Conservation (phyloP, 2,113 vertebrate genomes). For the Pteruthius melanotis region DNA sequence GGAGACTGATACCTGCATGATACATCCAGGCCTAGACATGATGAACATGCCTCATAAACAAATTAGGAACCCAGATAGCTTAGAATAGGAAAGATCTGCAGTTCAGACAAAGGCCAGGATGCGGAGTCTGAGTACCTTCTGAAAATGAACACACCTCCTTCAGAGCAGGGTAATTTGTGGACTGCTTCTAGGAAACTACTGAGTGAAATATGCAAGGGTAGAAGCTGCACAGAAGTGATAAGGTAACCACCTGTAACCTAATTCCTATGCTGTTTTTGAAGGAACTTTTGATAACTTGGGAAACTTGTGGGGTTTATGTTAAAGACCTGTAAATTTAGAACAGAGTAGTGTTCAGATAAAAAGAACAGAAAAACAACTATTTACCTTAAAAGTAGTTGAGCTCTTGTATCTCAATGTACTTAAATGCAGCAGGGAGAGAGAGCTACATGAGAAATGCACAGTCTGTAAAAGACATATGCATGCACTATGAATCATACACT, state of each 20-base stretch:
- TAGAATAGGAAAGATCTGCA: not conserved
- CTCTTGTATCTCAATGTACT: not conserved
- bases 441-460: slow-evolving; percentile 26
- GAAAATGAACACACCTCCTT: not conserved
- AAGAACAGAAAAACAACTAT: not conserved
- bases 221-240: not conserved
- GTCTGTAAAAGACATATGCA: not conserved
- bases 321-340: not conserved
- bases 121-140: not conserved
- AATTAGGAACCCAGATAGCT: not conserved
- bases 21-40: not conserved
- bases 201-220: not conserved
- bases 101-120: not conserved
- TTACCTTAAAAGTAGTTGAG: not conserved
- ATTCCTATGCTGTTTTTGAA: not conserved
- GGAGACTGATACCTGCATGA: not conserved
- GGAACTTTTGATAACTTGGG: not conserved
- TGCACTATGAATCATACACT: not conserved
- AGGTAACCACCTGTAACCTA: not conserved
- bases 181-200: not conserved
- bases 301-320: not conserved
- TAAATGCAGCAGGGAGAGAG: not conserved
- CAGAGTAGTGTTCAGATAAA: not conserved
- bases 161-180: not conserved
- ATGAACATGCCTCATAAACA: not conserved